These are phyloP conservation scores for Chondrilla cf. caribensis DNA, from an alignment of 37 sponge, comb jelly and placozoan genomes.

Conservation along the genomic window DNA sequence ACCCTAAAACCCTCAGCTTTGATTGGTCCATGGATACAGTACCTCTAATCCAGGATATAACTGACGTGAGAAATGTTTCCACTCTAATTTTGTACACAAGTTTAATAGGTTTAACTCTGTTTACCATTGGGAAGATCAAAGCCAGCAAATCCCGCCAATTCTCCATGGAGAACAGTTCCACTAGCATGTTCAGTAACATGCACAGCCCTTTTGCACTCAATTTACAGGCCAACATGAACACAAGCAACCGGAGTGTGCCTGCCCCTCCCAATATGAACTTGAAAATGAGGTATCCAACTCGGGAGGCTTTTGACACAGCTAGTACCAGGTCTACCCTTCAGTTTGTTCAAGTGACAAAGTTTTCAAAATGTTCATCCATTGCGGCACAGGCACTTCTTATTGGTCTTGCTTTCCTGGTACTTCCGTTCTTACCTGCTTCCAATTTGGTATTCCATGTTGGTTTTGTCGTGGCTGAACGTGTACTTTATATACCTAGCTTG, in stretches of 20 bases:
- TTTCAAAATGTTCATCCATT: neutral
- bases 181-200: neutral
- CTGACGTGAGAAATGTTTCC: constrained; percentile 55
- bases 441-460: constrained; percentile 84
- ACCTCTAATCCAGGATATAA: constrained; percentile 38
- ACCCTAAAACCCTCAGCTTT: constrained; percentile 71
- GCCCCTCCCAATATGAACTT: neutral
- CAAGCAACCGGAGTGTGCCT: neutral
- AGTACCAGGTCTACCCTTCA: neutral
- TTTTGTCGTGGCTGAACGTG: constrained; percentile 85
- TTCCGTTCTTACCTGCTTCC: constrained; percentile 77
- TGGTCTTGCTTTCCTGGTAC: constrained; percentile 40
- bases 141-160: no score
- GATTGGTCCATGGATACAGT: constrained; percentile 97
- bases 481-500: constrained; percentile 89
- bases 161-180: neutral
- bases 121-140: neutral
- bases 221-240: neutral
- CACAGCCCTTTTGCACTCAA: neutral
- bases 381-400: constrained; percentile 2
- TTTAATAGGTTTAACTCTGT: neutral
- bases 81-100: constrained; percentile 13
- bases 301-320: neutral
- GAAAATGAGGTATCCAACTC: neutral
- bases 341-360: neutral